Evolutionary conservation across 2,888 invertebrate genomes (phyloP).

Genomic region (Biston betularia): DNA sequence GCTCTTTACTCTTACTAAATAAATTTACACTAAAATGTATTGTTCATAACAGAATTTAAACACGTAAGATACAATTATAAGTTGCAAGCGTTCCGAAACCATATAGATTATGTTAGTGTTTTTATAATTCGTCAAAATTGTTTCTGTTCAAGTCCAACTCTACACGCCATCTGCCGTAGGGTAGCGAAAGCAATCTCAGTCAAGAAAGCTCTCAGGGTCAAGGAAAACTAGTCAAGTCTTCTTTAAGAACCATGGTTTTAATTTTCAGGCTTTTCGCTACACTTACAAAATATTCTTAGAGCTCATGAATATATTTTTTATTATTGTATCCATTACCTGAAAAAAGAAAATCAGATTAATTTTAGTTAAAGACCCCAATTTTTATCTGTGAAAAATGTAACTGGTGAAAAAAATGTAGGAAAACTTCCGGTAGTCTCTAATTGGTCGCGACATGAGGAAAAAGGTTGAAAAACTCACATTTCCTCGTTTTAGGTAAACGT

Average conservation of each 20-base stretch:
- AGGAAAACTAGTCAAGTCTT: slow-evolving; percentile 41
- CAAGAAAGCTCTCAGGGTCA: slow-evolving; percentile 38
- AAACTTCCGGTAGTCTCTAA: slow-evolving; percentile 24
- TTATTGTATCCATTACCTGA: slow-evolving; percentile 11
- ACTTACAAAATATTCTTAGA: background rate
- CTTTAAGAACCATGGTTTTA: slow-evolving; percentile 49
- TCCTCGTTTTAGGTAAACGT: slow-evolving; percentile 69
- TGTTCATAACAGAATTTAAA: no score
- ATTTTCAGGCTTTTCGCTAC: slow-evolving; percentile 16
- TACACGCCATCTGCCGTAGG: slow-evolving; percentile 78
- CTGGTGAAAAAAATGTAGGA: background rate
- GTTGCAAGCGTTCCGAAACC: no score
- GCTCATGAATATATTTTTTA: background rate
- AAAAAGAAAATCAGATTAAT: slow-evolving; percentile 20
- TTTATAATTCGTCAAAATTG: no score
- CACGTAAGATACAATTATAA: no score
- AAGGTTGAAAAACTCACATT: slow-evolving; percentile 50
- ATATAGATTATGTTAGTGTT: no score
- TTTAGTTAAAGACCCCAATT: background rate
- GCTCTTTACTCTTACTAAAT: no score
- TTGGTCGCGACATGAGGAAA: slow-evolving; percentile 42
- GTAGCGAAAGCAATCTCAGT: slow-evolving; percentile 61
- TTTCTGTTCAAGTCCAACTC: background rate
- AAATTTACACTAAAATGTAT: no score
- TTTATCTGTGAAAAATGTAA: background rate